Base-by-base conservation (phyloP, 1,140 invertebrate species). In the Drosophila asahinai region DNA sequence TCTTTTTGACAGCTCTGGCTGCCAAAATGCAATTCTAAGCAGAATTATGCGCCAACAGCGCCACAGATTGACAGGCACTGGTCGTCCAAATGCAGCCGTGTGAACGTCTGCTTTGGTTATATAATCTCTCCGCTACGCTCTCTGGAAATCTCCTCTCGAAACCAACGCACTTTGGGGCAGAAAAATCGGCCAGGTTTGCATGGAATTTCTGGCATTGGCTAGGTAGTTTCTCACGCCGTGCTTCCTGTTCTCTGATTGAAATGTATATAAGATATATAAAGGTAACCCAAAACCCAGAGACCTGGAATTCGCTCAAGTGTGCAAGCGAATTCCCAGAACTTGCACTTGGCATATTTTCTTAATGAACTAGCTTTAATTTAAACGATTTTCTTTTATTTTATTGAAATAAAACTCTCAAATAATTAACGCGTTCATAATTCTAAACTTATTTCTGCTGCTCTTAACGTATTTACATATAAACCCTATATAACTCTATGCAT, bases 21-120 rank as follows among this genome's bases (percentile, higher is more conserved):
- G 14, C n/a, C 12, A 70, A 75, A 57, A n/a, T 66, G 83, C 83
- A 59, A 40, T 55, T 49, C 52, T 87, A 68, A 87, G 83, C 83
- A 61, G 45, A 75, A 77, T 60, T 22, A 43, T 14, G 30, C 9
- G 30, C 22, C 48, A 43, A 4, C 48, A 67, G 45, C 52, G 17
- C 30, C 15, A 65, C 45, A 72, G 68, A 77, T 87, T 68, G 58
- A 52, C 15, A 61, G 30, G 36, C 58, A 74, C 68, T 83, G 68
- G 42, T 11, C 27, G 7, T 33, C 42, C 36, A 38, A 60, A 45
- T 55, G 62, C 58, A 67, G 80, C 61, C 73, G 59, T 77, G 61
- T 66, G 33, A 68, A 68, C 19, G 42, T 8, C 17, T 12, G 3
- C 22, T 25, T 25, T 7, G 27, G 5, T 54, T 76, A 66, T 27